Base-by-base conservation (phyloP, 2,113 vertebrate genomes). In the Rhynchopsitta pachyrhyncha region DNA sequence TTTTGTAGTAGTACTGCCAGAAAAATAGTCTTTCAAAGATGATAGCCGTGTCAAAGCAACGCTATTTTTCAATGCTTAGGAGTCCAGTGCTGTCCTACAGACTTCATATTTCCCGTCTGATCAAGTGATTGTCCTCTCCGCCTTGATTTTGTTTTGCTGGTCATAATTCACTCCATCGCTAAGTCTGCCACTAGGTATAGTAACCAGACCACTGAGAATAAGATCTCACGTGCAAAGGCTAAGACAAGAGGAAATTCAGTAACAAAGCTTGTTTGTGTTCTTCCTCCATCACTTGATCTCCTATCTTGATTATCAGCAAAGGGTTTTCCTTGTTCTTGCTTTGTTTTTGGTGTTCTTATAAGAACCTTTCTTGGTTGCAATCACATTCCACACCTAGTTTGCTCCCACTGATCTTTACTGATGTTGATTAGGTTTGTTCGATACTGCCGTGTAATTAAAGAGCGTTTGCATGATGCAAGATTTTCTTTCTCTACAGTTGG, bases 181-280 rank as follows among this genome's bases (percentile, higher is more conserved):
- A 25, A 78, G 33, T 18, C 25, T 70, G n/a, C 3, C 0, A 0
- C 31, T 44, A 47, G 31, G 8, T 60, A 12, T 5, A 16, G 24
- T n/a, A 41, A 37, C 18, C 35, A 42, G 29, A 63, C 4, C 31
- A 22, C 24, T 31, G 28, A 63, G 24, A 60, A 16, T 23, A 84
- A 84, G 47, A 41, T 11, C 7, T 59, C 15, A 62, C 11, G 35
- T 42, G 6, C 23, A 44, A 53, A 87, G 37, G 18, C 6, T 17
- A 39, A 53, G 13, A 8, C 17, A 47, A 73, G 8, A 49, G 3
- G 10, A 79, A 90, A 76, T 53, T 46, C 3, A 42, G 7, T 29
- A 9, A 29, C 41, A 31, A 37, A 55, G 13, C 23, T 16, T 62
- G 6, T 75, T 59, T 19, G 6, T 68, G 10, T 12, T 81, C 17